Evolutionary conservation across 2,888 invertebrate species (phyloP).

Genomic region (Temnothorax rugatulus): DNA sequence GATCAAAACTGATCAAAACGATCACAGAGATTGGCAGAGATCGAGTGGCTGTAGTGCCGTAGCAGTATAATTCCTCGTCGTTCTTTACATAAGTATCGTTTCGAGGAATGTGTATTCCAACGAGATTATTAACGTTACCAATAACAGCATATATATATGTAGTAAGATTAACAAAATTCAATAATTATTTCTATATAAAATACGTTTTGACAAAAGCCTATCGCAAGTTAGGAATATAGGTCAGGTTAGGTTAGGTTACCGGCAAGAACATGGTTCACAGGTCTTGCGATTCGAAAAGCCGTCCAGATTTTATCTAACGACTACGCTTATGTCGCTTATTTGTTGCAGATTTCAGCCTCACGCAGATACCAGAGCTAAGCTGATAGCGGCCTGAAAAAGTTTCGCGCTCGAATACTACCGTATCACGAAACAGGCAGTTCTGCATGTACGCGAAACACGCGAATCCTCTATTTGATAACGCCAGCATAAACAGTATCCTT

Average conservation of each 20-base stretch:
- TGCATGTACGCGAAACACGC: conserved; percentile 94
- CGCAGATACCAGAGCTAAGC: conserved; percentile 95
- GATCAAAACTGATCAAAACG: too few species aligned
- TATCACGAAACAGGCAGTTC: conserved; percentile 90
- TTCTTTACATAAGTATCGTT: conserved; percentile 91
- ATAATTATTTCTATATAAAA: too few species aligned
- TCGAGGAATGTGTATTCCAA: neutral
- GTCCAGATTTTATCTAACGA: conserved; percentile 39
- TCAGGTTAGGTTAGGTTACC: too few species aligned
- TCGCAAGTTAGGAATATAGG: too few species aligned
- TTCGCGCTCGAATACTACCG: conserved; percentile 95
- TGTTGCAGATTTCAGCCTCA: conserved; percentile 95
- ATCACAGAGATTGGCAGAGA: too few species aligned
- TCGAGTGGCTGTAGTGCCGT: conserved; percentile 87
- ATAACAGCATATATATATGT: neutral
- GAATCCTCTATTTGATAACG: conserved; percentile 94
- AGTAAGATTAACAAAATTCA: too few species aligned
- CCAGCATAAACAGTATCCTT: conserved; percentile 90
- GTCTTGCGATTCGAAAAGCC: too few species aligned
- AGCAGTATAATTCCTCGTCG: conserved; percentile 81
- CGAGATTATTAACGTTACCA: neutral
- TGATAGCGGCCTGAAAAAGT: conserved; percentile 92
- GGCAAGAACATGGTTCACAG: too few species aligned
- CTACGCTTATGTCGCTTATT: conserved; percentile 44
- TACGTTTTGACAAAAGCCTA: too few species aligned